These are phyloP conservation scores for Daboia siamensis DNA, from an alignment of 2,113 vertebrate genomes.

Conservation along the genomic window DNA sequence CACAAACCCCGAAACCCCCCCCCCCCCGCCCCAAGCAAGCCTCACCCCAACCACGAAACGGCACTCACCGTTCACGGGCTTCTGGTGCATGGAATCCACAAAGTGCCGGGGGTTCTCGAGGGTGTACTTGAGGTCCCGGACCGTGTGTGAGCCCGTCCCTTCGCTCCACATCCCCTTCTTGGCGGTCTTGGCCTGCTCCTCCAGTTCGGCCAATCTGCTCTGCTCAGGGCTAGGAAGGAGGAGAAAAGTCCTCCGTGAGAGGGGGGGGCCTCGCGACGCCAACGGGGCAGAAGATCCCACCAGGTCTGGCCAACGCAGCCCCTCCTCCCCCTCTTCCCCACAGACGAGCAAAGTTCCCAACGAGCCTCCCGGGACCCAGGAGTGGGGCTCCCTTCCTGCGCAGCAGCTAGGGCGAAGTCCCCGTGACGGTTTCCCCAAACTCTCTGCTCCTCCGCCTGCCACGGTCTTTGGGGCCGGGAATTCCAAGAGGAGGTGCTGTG, in stretches of 20 bases:
- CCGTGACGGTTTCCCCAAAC: neutral
- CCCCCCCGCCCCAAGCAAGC: no score
- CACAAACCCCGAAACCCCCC: neutral
- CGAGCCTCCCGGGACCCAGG: neutral
- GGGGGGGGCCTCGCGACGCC: fast-evolving
- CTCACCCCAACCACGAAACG: fast-evolving
- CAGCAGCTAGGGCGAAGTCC: neutral
- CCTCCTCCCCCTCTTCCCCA: no score
- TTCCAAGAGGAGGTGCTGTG: neutral
- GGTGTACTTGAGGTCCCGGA: constrained; percentile 90
- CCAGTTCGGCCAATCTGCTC: constrained; percentile 86
- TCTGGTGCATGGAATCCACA: constrained; percentile 95
- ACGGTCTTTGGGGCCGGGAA: neutral
- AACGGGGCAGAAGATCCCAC: neutral
- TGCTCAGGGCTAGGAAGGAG: constrained; percentile 81
- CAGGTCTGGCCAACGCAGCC: neutral
- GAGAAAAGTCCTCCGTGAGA: neutral
- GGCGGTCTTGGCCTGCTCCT: constrained; percentile 85
- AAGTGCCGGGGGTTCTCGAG: constrained; percentile 95
- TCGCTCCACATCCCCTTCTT: constrained; percentile 94
- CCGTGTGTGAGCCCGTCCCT: constrained; percentile 82
- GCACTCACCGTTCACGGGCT: constrained; percentile 89
- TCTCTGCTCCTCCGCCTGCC: neutral
- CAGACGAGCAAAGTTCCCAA: neutral
- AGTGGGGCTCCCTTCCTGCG: neutral